phyloP scores from a whole-genome alignment of 2,797 vertebrate species.

The Pangasius djambal region DNA sequence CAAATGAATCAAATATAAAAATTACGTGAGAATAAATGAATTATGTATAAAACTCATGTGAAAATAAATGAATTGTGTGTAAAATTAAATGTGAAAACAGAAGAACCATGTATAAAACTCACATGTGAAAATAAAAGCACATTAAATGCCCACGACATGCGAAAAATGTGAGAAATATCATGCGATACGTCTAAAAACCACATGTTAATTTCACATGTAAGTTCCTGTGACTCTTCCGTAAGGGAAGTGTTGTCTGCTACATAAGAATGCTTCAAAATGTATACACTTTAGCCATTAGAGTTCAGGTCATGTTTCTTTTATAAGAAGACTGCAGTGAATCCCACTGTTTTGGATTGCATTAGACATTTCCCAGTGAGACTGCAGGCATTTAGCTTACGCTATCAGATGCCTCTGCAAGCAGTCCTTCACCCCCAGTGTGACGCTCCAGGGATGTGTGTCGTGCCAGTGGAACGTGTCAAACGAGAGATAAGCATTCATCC shows the following conservation, averaged over 20 bases:
- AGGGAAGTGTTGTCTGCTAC: neutral
- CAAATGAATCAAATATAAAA: neutral
- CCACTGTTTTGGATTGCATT: slow-evolving; percentile 26
- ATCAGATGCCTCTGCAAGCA: slow-evolving; percentile 41
- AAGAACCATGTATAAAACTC: neutral
- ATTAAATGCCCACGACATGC: neutral
- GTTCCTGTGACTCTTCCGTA: neutral
- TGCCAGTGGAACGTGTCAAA: slow-evolving; percentile 48
- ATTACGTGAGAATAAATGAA: neutral
- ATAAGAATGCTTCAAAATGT: neutral
- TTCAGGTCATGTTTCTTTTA: slow-evolving; percentile 19
- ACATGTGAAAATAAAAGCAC: neutral
- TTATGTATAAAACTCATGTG: neutral
- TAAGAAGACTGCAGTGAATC: slow-evolving; percentile 9
- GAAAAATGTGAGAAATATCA: neutral
- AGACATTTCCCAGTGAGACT: slow-evolving; percentile 32
- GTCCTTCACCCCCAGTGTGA: slow-evolving; percentile 37
- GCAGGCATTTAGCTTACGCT: slow-evolving; percentile 41
- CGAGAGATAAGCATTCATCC: slow-evolving; percentile 51
- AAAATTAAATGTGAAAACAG: neutral
- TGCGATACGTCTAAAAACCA: neutral
- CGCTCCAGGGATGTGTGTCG: slow-evolving; percentile 40
- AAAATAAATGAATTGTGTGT: neutral
- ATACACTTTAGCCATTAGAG: neutral
- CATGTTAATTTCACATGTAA: neutral